These are phyloP conservation scores for Musca domestica DNA, from an alignment of 1,140 invertebrate species.

Conservation along the genomic window DNA sequence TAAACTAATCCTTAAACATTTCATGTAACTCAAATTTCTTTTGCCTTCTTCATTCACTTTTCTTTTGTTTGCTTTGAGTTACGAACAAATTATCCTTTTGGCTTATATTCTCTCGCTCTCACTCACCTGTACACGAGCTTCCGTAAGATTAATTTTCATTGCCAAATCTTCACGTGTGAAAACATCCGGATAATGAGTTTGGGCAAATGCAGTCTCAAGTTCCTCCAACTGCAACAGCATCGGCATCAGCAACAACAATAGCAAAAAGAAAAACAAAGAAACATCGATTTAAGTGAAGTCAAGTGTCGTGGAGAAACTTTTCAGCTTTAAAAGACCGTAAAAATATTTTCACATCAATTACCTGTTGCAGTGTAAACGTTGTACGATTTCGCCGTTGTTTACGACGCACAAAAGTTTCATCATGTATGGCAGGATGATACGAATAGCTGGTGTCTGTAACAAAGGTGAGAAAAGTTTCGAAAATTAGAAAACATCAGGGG, in stretches of 20 bases:
- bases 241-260: no score
- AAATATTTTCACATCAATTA: constrained; percentile 49
- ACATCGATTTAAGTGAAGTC: constrained; percentile 11
- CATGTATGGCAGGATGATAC: constrained; percentile 90
- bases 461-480: constrained; percentile 32
- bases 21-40: constrained; percentile 13
- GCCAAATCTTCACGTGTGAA: constrained; percentile 96
- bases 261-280: neutral
- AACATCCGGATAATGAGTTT: constrained; percentile 97
- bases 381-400: constrained; percentile 95
- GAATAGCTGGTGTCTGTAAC: constrained; percentile 83
- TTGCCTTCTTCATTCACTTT: constrained; percentile 37
- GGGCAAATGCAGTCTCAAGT: constrained; percentile 93
- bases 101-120: constrained; percentile 10
- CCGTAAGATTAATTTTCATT: constrained; percentile 97
- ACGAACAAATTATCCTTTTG: constrained; percentile 2
- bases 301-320: neutral
- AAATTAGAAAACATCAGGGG: neutral
- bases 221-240: constrained; percentile 78
- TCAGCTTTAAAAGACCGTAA: neutral
- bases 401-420: constrained; percentile 92
- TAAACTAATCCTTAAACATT: neutral
- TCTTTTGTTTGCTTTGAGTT: neutral
- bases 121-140: constrained; percentile 92
- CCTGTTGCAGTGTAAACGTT: constrained; percentile 95